phyloP scores from a whole-genome alignment of 92 coral and sea anemone species.

The Meandrina meandrites region DNA sequence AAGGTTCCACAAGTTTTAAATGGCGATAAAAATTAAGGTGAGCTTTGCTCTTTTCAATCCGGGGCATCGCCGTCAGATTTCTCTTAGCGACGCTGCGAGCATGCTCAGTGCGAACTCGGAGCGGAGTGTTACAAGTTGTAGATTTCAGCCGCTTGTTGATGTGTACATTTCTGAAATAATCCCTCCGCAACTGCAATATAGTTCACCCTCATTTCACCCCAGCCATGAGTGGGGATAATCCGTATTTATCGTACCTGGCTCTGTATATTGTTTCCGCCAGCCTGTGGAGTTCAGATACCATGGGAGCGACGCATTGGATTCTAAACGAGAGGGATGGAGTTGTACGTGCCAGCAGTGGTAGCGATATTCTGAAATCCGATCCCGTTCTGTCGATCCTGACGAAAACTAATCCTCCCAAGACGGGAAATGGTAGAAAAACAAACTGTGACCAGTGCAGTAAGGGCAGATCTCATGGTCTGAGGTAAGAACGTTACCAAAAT shows the following conservation, averaged over 20 bases:
- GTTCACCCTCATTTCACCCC: conserved; percentile 9
- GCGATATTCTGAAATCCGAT: conserved; percentile 90
- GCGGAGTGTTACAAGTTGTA: conserved; percentile 15
- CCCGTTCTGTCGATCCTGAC: conserved; percentile 92
- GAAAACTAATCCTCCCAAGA: conserved; percentile 86
- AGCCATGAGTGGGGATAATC: conserved; percentile 83
- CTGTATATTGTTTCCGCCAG: conserved; percentile 91
- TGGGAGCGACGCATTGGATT: conserved; percentile 98
- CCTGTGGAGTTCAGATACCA: conserved; percentile 83
- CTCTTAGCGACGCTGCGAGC: neutral
- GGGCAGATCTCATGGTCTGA: conserved; percentile 63
- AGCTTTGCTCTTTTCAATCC: conserved; percentile 2
- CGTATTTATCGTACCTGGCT: conserved; percentile 83
- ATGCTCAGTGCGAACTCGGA: conserved; percentile 23
- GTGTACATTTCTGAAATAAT: conserved; percentile 8
- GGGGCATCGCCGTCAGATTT: neutral
- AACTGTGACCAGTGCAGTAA: conserved; percentile 76
- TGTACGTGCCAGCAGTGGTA: conserved; percentile 75
- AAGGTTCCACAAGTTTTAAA: neutral
- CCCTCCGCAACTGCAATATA: conserved; percentile 26
- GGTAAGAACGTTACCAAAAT: conserved; percentile 58
- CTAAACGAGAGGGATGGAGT: conserved; percentile 93
- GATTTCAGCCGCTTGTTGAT: neutral
- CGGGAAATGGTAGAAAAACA: conserved; percentile 60
- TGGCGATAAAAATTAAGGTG: neutral